These are phyloP conservation scores for Myotis brandtii DNA, from an alignment of 2,113 vertebrate species.

Conservation along the genomic window DNA sequence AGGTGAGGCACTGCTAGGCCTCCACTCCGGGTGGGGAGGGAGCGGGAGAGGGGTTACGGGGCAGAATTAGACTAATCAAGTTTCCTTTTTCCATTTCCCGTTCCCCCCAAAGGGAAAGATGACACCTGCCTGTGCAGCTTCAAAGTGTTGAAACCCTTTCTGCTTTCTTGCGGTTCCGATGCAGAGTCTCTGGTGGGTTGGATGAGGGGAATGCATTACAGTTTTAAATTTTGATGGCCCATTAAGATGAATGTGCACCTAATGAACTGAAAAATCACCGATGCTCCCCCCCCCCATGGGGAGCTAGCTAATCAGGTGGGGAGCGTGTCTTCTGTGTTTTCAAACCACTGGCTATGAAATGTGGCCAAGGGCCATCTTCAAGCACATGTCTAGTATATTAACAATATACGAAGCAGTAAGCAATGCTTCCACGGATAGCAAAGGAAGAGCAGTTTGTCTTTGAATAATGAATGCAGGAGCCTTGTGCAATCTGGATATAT, in stretches of 20 bases:
- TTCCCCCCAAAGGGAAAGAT: constrained; percentile 74
- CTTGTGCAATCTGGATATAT: constrained; percentile 1
- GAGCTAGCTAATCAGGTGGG: constrained; percentile 69
- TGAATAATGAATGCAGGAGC: constrained; percentile 64
- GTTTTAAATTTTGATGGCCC: constrained; percentile 87
- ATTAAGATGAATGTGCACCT: constrained; percentile 87
- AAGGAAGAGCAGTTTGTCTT: constrained; percentile 60
- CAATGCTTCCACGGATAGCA: constrained; percentile 67
- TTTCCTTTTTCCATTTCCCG: constrained; percentile 64
- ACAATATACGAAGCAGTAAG: constrained; percentile 75
- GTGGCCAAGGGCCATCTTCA: constrained; percentile 71
- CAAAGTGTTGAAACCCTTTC: constrained; percentile 78
- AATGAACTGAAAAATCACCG: constrained; percentile 87
- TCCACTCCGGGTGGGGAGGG: background rate
- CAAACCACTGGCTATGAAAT: constrained; percentile 73
- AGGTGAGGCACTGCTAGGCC: background rate
- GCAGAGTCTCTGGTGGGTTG: constrained; percentile 85
- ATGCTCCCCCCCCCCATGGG: constrained; percentile 24
- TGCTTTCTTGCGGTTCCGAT: constrained; percentile 84
- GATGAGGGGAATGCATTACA: constrained; percentile 85
- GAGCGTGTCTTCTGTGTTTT: constrained; percentile 73
- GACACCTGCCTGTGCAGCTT: constrained; percentile 81
- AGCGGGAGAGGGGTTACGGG: constrained; percentile 5
- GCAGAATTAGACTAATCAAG: constrained; percentile 60
- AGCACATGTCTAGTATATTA: constrained; percentile 79